Evolutionary conservation across 2,113 vertebrate species (phyloP).

Genomic region (Cryptotis parvus): DNA sequence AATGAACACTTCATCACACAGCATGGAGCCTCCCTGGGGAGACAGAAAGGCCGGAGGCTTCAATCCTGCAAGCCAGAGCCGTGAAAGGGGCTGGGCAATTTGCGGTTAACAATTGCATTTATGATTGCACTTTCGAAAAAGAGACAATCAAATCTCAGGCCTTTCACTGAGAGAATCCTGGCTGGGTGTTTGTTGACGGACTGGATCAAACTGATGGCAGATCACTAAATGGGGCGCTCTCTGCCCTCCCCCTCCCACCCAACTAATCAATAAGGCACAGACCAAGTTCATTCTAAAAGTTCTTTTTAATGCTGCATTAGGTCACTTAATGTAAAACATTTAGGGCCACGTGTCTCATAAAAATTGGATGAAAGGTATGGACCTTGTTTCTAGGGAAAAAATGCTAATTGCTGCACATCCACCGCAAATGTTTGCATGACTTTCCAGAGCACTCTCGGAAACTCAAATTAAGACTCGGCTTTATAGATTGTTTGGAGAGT

Average conservation of each 20-base stretch:
- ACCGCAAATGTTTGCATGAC: neutral
- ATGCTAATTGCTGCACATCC: accelerated
- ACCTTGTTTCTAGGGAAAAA: neutral
- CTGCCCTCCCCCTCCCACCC: too few species aligned
- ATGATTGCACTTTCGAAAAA: conserved; percentile 47
- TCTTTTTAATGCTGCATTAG: neutral
- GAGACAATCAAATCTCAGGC: neutral
- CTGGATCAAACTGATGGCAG: neutral
- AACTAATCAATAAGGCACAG: neutral
- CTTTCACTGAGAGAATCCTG: neutral
- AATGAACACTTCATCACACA: conserved; percentile 66
- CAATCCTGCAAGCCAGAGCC: conserved; percentile 23
- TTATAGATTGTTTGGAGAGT: neutral
- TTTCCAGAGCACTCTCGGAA: neutral
- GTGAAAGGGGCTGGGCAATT: conserved; percentile 53
- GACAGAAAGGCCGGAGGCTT: neutral
- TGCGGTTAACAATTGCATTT: conserved; percentile 63
- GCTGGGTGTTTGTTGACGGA: conserved; percentile 54
- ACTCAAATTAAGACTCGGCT: neutral
- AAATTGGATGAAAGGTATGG: neutral
- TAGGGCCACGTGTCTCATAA: neutral
- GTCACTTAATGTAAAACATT: neutral
- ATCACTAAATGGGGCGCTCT: neutral
- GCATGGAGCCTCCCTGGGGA: neutral
- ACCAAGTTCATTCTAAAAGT: neutral